Conservation (phyloP, 2,113 vertebrate genomes). For the Microtus montanus region DNA sequence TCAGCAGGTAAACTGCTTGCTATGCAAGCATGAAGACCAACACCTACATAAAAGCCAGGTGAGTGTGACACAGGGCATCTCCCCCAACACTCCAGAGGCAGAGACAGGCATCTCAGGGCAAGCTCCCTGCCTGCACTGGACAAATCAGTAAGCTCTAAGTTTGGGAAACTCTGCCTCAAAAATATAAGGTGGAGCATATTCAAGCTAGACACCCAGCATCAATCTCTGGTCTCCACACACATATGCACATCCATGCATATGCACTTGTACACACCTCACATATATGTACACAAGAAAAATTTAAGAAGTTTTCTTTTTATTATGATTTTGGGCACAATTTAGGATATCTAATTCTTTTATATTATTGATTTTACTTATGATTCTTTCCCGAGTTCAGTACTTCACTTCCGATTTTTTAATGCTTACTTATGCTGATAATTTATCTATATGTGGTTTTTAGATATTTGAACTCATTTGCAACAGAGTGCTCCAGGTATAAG, state of each 20-base stretch:
- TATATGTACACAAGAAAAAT: neutral
- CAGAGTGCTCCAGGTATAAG: neutral
- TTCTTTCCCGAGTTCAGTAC: neutral
- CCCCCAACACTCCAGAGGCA: neutral
- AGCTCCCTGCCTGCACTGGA: neutral
- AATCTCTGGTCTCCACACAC: neutral
- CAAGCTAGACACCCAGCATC: neutral
- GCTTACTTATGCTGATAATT: neutral
- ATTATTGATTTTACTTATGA: neutral
- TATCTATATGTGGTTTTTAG: neutral
- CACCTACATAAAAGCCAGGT: neutral
- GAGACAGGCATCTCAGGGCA: neutral
- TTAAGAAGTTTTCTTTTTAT: neutral
- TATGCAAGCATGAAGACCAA: neutral
- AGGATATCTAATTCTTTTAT: neutral
- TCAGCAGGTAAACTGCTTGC: neutral
- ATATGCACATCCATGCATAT: neutral
- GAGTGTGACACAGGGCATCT: no score
- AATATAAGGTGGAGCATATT: neutral
- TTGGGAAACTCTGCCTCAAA: neutral
- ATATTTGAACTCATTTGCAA: neutral
- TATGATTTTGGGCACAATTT: neutral
- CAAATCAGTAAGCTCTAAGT: neutral
- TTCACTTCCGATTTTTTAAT: neutral
- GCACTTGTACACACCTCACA: neutral